Conservation (phyloP, 2,888 invertebrate species). For the Platycheirus albimanus region DNA sequence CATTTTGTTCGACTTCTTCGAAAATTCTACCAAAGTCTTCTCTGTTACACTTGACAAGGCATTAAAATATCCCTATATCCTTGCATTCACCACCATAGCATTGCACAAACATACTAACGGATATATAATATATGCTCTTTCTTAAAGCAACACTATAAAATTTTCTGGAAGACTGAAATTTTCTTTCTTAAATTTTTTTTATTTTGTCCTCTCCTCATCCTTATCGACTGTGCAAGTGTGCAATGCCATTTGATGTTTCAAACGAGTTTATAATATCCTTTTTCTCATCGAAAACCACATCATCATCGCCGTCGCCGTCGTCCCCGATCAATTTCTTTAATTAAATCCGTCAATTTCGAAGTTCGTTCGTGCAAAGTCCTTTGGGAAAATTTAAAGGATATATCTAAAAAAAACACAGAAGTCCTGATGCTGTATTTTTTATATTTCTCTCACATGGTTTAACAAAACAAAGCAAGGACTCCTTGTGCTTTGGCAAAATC, state of each 20-base stretch:
- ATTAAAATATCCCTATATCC: constrained; percentile 58
- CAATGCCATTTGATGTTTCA: constrained; percentile 26
- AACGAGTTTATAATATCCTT: constrained; percentile 14
- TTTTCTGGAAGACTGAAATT: constrained; percentile 70
- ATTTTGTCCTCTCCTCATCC: constrained; percentile 13
- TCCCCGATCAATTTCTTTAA: constrained; percentile 71
- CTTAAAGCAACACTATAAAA: constrained; percentile 53
- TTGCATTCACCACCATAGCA: constrained; percentile 21
- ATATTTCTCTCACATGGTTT: constrained; percentile 4
- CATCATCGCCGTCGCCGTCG: constrained; percentile 38
- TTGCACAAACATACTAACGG: constrained; percentile 35
- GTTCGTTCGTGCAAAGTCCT: constrained; percentile 64
- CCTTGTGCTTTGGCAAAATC: not conserved
- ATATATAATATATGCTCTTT: constrained; percentile 22
- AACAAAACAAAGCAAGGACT: not conserved
- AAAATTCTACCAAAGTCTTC: constrained; percentile 53
- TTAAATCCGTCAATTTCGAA: constrained; percentile 69
- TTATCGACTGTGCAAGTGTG: constrained; percentile 20
- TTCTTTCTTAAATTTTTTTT: constrained; percentile 40
- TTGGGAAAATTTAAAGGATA: constrained; percentile 39
- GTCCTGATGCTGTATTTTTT: not conserved
- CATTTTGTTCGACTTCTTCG: constrained; percentile 16
- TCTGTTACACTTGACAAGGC: constrained; percentile 67
- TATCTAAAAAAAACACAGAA: constrained; percentile 48
- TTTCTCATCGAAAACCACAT: constrained; percentile 33